Conservation (phyloP, 1,140 invertebrate genomes). For the Panagrolaimus sp. region DNA sequence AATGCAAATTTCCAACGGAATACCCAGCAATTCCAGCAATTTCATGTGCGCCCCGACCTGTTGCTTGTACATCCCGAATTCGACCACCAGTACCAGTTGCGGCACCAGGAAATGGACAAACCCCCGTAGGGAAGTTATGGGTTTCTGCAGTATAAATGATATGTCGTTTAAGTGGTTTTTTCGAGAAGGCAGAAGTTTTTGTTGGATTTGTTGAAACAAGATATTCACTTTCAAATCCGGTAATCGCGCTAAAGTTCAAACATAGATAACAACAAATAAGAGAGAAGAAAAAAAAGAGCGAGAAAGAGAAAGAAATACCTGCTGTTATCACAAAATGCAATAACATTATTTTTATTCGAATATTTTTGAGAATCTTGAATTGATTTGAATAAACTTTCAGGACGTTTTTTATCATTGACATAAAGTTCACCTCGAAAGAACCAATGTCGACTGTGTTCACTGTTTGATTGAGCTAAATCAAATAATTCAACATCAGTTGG, state of each 20-base stretch:
- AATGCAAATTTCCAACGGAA: constrained; percentile 81
- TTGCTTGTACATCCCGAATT: constrained; percentile 85
- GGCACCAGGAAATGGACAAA: constrained; percentile 74
- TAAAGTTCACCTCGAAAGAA: constrained; percentile 75
- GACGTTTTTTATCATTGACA: constrained; percentile 73
- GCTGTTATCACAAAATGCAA: constrained; percentile 95
- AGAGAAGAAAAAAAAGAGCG: constrained; percentile 10
- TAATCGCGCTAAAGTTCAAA: constrained; percentile 71
- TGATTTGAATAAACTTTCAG: constrained; percentile 81
- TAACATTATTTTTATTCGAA: constrained; percentile 87
- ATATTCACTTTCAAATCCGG: constrained; percentile 71
- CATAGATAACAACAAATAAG: constrained; percentile 54
- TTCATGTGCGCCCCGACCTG: constrained; percentile 73
- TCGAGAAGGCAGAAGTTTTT: constrained; percentile 62
- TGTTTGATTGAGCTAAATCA: constrained; percentile 93
- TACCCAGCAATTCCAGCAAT: constrained; percentile 91
- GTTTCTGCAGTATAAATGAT: constrained; percentile 98
- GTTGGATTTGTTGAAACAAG: constrained; percentile 66
- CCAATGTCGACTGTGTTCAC: constrained; percentile 65
- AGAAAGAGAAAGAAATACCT: constrained; percentile 65
- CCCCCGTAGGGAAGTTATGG: constrained; percentile 94
- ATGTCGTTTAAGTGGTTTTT: constrained; percentile 69
- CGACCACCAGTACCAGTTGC: constrained; percentile 92
- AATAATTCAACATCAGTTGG: constrained; percentile 95
- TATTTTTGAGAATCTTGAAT: constrained; percentile 79